Base-by-base conservation (phyloP, 2,113 vertebrate genomes). In the Centropus bengalensis region DNA sequence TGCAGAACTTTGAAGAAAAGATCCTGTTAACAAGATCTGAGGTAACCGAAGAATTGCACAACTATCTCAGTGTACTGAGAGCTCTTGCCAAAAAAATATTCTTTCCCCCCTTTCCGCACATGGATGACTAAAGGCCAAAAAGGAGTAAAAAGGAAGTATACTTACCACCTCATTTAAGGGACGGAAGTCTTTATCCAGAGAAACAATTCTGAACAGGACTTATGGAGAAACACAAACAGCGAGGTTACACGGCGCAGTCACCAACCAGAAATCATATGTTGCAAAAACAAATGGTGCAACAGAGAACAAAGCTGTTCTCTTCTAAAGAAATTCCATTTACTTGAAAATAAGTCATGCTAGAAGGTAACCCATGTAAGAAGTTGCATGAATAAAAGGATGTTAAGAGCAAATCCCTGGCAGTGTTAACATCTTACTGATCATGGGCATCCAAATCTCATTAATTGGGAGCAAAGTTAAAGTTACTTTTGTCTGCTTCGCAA, bases 141-240 rank as follows among this genome's bases (percentile, higher is more conserved):
- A 71, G 20, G 47, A 77, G 32, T 62, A 28, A 77, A 90, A 88
- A 86, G 21, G 24, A 93, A 63, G 20, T 33, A 58, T 18, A 95
- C 97, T 97, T 75, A 98, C 98, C 97, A 90, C 45, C 45, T 98
- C 97, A 6, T 97, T 88, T 58, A 96, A 18, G 9, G 97, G 96
- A 40, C 1, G 89, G 86, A 98, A 98, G 13, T 93, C 87, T 84
- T 97, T 96, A 96, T 98, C 93, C 97, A 98, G n/a, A 24, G 95
- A 92, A 68, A 97, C 97, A 59, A 98, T 80, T 84, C 98, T 97
- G 85, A 97, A 97, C 8, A 96, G 91, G 30, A 98, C 98, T 98
- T 94, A 75, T 95, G 82, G 30, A 96, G 54, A 83, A 79, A 97
- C n/a, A n/a, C 40, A 89, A 59, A 82, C 17, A 80, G 59, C 49